A percentile compares a stretch with the other conserved stretches of the same genome.
Conservation (phyloP, 53 echinoderm and acorn worm genomes). For the Luidia sarsii region DNA sequence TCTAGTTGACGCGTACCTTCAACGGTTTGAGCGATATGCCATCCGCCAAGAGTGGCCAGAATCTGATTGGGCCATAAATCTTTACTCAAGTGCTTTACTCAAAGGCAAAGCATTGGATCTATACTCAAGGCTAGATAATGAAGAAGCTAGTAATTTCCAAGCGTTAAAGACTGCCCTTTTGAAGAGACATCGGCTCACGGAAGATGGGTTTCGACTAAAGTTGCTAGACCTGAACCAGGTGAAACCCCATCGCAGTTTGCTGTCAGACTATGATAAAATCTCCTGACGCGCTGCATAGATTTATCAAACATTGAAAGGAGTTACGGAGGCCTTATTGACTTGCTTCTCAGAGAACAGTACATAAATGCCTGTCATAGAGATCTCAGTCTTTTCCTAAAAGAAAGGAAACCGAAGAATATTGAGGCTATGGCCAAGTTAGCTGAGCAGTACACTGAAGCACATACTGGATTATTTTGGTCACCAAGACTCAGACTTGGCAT, state of each 20-base stretch:
- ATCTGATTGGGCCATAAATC: slow-evolving; percentile 37
- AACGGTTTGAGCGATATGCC: no score
- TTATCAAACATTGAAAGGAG: background rate
- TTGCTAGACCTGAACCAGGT: slow-evolving; percentile 18
- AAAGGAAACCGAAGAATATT: slow-evolving; percentile 24
- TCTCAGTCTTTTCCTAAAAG: slow-evolving; percentile 24
- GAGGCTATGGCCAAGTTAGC: slow-evolving; percentile 21
- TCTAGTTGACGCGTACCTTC: slow-evolving; percentile 29
- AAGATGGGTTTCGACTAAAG: slow-evolving; percentile 18
- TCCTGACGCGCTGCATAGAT: slow-evolving; percentile 11
- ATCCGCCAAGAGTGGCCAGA: slow-evolving; percentile 15
- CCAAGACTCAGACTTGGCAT: no score
- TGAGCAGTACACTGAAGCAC: slow-evolving; percentile 37
- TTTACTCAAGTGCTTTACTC: slow-evolving; percentile 33
- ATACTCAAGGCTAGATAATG: slow-evolving; percentile 1
- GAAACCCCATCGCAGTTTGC: slow-evolving; percentile 18
- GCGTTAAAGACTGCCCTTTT: slow-evolving; percentile 2
- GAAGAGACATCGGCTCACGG: background rate
- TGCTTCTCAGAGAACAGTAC: slow-evolving; percentile 32
- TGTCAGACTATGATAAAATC: slow-evolving; percentile 2
- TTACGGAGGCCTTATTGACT: no score
- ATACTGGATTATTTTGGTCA: no score
- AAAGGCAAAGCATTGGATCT: slow-evolving; percentile 34
- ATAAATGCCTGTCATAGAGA: slow-evolving; percentile 22
- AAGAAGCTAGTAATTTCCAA: slow-evolving; percentile 10